phyloP scores from a whole-genome alignment of 2,888 invertebrate species.

The Tenthredo amoena region DNA sequence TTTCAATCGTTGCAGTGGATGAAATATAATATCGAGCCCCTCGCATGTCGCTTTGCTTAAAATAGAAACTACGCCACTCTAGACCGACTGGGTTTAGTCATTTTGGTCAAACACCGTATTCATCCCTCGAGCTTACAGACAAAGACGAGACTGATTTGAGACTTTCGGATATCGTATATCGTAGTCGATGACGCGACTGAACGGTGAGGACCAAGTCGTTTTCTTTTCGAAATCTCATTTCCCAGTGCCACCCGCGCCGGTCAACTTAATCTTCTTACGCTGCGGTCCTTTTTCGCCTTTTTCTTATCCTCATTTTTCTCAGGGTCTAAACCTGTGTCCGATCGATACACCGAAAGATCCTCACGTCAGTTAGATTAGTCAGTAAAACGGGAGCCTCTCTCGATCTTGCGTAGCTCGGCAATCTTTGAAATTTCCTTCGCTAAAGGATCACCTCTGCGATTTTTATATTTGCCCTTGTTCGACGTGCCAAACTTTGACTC shows the following conservation, averaged over 20 bases:
- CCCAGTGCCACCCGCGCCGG: background rate
- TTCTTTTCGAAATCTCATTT: background rate
- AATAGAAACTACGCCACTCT: background rate
- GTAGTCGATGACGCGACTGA: background rate
- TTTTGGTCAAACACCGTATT: background rate
- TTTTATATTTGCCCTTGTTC: slow-evolving; percentile 36
- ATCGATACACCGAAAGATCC: background rate
- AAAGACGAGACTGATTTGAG: background rate
- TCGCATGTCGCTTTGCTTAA: background rate
- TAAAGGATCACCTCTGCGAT: background rate
- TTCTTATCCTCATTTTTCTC: background rate
- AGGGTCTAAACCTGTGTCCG: background rate
- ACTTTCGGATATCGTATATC: background rate
- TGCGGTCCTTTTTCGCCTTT: background rate
- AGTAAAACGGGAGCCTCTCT: background rate
- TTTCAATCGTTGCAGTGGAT: background rate
- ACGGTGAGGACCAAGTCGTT: background rate
- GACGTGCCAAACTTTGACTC: slow-evolving; percentile 22
- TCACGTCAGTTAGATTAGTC: background rate
- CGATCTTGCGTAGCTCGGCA: background rate
- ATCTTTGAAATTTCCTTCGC: background rate
- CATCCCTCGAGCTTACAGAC: background rate
- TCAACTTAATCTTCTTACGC: background rate
- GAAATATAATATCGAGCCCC: background rate
- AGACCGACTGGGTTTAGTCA: background rate